These are phyloP conservation scores for Gorsachius goisagi DNA, from an alignment of 2,113 vertebrate genomes.

Conservation along the genomic window DNA sequence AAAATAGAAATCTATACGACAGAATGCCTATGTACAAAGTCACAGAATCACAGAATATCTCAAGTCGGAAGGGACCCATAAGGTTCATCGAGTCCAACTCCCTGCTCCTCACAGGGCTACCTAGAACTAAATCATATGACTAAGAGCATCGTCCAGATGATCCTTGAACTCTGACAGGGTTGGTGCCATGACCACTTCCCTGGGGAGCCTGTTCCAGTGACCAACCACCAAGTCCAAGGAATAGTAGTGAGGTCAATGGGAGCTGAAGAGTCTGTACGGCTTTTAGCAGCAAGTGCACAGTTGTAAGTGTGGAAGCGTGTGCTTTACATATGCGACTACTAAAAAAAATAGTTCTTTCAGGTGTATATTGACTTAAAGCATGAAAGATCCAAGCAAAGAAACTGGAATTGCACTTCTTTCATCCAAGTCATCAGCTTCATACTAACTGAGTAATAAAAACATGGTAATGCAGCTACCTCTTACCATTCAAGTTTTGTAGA, in stretches of 20 bases:
- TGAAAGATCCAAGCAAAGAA: not conserved
- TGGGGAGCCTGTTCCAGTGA: too few species aligned
- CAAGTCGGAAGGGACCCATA: too few species aligned
- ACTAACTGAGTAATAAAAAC: not conserved
- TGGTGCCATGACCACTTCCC: too few species aligned
- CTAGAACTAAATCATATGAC: too few species aligned
- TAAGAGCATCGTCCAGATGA: too few species aligned
- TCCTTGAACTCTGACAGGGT: too few species aligned
- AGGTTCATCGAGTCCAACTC: too few species aligned
- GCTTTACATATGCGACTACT: fast-evolving
- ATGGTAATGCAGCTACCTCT: not conserved
- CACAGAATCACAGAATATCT: too few species aligned
- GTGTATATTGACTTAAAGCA: not conserved
- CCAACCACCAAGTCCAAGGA: not conserved
- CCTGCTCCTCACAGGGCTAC: too few species aligned
- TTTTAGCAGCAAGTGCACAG: not conserved
- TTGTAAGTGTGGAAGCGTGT: not conserved
- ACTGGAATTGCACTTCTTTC: not conserved
- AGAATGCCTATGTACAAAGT: not conserved
- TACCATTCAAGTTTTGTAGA: not conserved
- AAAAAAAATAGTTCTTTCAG: not conserved
- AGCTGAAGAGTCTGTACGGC: not conserved
- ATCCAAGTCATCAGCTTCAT: not conserved
- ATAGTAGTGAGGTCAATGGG: not conserved
- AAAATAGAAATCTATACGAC: not conserved